A percentile compares a stretch with the other conserved stretches of the same genome.
phyloP scores from a whole-genome alignment of 2,113 vertebrate genomes.

The Agapornis roseicollis region DNA sequence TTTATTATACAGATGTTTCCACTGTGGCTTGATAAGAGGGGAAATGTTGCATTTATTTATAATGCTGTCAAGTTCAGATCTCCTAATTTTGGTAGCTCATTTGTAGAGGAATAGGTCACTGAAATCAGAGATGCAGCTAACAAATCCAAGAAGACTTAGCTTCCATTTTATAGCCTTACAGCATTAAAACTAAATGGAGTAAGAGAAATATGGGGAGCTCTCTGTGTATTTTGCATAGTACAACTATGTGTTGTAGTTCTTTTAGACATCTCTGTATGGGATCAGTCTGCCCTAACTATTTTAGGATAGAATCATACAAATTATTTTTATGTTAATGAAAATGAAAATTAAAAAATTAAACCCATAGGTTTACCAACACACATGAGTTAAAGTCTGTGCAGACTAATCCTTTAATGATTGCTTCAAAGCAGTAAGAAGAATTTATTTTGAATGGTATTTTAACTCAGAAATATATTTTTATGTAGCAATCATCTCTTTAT shows the following conservation, averaged over 20 bases:
- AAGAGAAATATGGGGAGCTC: neutral
- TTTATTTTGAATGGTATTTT: neutral
- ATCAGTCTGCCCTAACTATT: neutral
- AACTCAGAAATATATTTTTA: neutral
- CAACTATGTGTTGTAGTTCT: neutral
- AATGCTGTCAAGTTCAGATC: neutral
- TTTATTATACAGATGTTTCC: conserved; percentile 41
- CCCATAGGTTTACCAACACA: neutral
- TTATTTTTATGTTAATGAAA: neutral
- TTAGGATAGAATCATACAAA: neutral
- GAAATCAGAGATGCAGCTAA: neutral
- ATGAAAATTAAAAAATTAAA: neutral
- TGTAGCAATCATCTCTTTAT: neutral
- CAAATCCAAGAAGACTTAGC: neutral
- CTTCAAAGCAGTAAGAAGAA: neutral
- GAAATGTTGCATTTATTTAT: conserved; percentile 21
- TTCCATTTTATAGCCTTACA: neutral
- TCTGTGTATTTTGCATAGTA: neutral
- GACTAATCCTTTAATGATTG: neutral
- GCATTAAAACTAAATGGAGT: neutral
- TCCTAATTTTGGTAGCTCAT: neutral
- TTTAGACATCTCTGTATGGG: neutral
- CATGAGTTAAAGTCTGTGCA: neutral
- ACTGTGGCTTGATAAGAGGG: neutral
- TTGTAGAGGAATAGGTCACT: neutral